phyloP scores from a whole-genome alignment of 2,888 invertebrate species.

The Piscicola geometra region DNA sequence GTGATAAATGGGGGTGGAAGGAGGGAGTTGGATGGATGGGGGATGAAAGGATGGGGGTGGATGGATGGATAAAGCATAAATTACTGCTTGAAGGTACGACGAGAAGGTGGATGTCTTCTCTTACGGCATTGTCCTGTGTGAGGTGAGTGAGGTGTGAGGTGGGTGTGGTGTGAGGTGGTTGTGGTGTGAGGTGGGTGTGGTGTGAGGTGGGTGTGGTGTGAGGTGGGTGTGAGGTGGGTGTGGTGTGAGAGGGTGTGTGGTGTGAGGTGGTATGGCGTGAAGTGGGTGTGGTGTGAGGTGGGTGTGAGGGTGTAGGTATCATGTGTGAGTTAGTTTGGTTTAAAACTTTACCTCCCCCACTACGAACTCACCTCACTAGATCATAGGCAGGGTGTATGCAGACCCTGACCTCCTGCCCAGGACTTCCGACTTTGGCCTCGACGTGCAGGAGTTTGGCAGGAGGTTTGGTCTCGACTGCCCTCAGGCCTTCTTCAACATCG shows the following conservation, averaged over 20 bases:
- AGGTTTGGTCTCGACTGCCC: constrained; percentile 80
- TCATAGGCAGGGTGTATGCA: constrained; percentile 87
- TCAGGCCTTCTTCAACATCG: constrained; percentile 78
- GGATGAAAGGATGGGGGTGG: too few species aligned
- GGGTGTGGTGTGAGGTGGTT: constrained; percentile 6
- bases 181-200: background rate
- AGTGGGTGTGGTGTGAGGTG: background rate
- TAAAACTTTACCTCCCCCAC: too few species aligned
- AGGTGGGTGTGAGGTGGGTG: background rate
- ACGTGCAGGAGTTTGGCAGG: constrained; percentile 76
- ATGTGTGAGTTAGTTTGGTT: too few species aligned
- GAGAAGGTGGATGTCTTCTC: constrained; percentile 94
- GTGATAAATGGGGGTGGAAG: too few species aligned
- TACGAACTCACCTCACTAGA: constrained; percentile 58
- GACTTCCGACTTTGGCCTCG: constrained; percentile 83
- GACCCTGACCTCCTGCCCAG: constrained; percentile 90
- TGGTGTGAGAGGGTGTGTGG: background rate
- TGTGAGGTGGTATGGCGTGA: background rate
- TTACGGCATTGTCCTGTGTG: constrained; percentile 88
- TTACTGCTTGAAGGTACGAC: constrained; percentile 71
- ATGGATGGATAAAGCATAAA: too few species aligned
- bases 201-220: background rate
- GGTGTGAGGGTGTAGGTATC: background rate
- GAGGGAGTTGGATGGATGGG: too few species aligned
- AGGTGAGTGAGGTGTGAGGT: constrained; percentile 61